Percentiles rank a stretch among this genome's conserved stretches.
Evolutionary conservation across 2,888 invertebrate species (phyloP).

Genomic region (Arctia plantaginis): DNA sequence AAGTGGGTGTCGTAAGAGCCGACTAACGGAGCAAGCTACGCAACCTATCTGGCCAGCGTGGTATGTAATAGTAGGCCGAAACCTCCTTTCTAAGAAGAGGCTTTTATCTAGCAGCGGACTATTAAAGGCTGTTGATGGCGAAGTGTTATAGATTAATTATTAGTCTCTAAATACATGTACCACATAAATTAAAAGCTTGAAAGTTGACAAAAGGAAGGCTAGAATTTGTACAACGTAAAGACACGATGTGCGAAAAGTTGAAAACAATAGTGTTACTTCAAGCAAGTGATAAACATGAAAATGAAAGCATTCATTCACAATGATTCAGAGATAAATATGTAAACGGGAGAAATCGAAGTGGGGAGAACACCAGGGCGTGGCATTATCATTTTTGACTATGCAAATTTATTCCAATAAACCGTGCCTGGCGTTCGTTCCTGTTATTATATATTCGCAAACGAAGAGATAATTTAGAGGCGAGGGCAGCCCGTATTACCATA

Average conservation of each 20-base stretch:
- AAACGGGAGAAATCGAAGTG: conserved; percentile 80
- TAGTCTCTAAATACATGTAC: background rate
- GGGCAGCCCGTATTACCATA: conserved; percentile 81
- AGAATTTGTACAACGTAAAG: background rate
- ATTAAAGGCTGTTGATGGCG: too few relatives aligned
- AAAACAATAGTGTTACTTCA: conserved; percentile 27
- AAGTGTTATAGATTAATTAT: too few relatives aligned
- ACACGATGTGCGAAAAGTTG: conserved; percentile 19
- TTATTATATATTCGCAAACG: conserved; percentile 86
- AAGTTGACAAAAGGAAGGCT: background rate
- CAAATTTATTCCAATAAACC: conserved; percentile 87
- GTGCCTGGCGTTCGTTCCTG: conserved; percentile 72
- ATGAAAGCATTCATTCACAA: conserved; percentile 61
- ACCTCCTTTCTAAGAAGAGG: too few relatives aligned
- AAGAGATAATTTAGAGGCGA: conserved; percentile 83
- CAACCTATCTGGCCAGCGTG: too few relatives aligned
- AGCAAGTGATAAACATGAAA: conserved; percentile 60
- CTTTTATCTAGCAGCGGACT: too few relatives aligned
- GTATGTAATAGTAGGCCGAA: too few relatives aligned
- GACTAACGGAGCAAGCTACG: too few relatives aligned
- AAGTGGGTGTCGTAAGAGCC: too few relatives aligned
- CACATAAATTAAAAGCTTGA: background rate
- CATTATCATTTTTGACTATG: conserved; percentile 82
- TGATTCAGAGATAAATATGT: conserved; percentile 83
- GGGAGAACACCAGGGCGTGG: conserved; percentile 61